Percentiles rank a stretch among this genome's conserved stretches.
Evolutionary conservation across 2,888 invertebrate genomes (phyloP).

Genomic region (Eilema caniola): DNA sequence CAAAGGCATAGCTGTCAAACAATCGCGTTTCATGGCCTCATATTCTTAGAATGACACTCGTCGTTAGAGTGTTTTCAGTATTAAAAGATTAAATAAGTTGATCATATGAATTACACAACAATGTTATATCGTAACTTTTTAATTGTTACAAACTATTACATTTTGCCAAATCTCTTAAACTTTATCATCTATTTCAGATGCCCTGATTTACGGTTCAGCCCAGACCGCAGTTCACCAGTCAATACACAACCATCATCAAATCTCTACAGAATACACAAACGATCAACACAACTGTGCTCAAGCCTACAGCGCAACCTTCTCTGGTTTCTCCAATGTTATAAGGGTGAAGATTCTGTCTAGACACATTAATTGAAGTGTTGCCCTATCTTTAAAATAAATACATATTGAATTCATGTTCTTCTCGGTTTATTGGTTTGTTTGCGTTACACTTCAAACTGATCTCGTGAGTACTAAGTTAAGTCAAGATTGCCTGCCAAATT

Average conservation of each 20-base stretch:
- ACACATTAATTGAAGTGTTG: constrained; percentile 40
- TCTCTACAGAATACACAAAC: constrained; percentile 3
- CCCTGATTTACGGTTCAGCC: constrained; percentile 64
- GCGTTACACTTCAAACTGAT: constrained; percentile 14
- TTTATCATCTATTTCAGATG: constrained; percentile 57
- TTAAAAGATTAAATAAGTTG: too few species aligned
- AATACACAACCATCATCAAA: constrained; percentile 3
- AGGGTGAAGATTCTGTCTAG: constrained; percentile 25
- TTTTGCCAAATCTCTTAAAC: too few species aligned
- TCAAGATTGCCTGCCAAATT: not conserved
- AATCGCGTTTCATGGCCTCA: too few species aligned
- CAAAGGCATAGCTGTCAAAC: too few species aligned
- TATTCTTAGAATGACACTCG: too few species aligned
- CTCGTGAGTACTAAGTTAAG: constrained; percentile 4
- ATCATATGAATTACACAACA: too few species aligned
- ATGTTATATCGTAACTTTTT: too few species aligned
- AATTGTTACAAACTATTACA: too few species aligned
- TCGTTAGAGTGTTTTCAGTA: too few species aligned
- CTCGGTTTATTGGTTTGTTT: constrained; percentile 30
- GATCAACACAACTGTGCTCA: constrained; percentile 1
- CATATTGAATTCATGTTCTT: constrained; percentile 13
- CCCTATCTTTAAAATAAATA: constrained; percentile 39
- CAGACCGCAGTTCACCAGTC: constrained; percentile 49
- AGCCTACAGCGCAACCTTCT: constrained; percentile 17
- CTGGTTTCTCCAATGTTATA: constrained; percentile 21